Conservation (phyloP, 2,113 vertebrate genomes). For the Tinamus guttatus region DNA sequence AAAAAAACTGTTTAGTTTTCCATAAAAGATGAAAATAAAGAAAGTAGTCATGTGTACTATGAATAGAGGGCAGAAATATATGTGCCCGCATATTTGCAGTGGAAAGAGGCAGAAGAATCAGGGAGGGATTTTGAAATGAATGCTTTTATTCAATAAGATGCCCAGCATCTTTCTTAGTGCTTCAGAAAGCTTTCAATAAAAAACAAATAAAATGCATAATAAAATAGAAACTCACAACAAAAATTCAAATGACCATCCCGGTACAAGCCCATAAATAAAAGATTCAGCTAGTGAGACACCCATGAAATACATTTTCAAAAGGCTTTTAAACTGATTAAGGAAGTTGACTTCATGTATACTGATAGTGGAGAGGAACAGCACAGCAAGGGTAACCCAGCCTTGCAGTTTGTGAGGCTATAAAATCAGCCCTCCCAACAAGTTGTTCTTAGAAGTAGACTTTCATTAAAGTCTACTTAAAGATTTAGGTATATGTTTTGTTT, state of each 20-base stretch:
- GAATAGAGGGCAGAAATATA: background rate
- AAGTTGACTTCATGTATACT: too few species aligned
- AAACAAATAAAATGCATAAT: conserved; percentile 69
- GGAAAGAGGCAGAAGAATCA: background rate
- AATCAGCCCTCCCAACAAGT: conserved; percentile 17
- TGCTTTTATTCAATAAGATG: conserved; percentile 56
- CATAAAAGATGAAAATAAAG: background rate
- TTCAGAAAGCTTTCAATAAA: conserved; percentile 71
- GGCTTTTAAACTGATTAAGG: conserved; percentile 74
- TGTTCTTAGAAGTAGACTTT: background rate
- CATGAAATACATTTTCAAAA: conserved; percentile 66
- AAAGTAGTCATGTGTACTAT: background rate
- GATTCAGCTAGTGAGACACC: conserved; percentile 48
- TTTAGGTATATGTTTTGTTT: conserved; percentile 16
- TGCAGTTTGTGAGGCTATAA: conserved; percentile 3
- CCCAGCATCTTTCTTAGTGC: conserved; percentile 9
- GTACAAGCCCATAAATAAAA: conserved; percentile 70
- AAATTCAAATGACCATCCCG: conserved; percentile 67
- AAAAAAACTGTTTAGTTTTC: background rate
- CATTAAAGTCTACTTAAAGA: conserved; percentile 15
- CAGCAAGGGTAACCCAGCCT: background rate
- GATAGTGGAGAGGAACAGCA: background rate
- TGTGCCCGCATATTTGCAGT: background rate
- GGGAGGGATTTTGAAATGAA: background rate
- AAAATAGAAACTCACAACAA: conserved; percentile 48